Evolutionary conservation across 1,140 invertebrate species (phyloP).

Genomic region (Adoxophyes honmai): DNA sequence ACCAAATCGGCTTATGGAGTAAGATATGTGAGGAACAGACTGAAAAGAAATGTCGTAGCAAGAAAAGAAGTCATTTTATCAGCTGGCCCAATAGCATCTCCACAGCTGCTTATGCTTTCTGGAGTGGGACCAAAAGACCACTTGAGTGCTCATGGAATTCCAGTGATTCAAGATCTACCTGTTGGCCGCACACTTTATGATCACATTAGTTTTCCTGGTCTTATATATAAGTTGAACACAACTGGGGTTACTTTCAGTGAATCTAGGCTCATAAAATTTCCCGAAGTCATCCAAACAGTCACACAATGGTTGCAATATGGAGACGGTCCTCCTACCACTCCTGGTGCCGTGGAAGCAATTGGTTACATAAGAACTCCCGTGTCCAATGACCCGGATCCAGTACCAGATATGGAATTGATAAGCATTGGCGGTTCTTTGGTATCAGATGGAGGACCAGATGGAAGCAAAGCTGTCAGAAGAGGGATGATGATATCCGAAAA

Average conservation of each 20-base stretch:
- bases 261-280: slow-evolving; percentile 21
- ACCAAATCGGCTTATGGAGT: slow-evolving; percentile 79
- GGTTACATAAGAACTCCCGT: slow-evolving; percentile 78
- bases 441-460: slow-evolving; percentile 74
- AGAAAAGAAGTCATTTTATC: slow-evolving; percentile 81
- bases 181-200: slow-evolving; percentile 84
- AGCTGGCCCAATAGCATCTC: slow-evolving; percentile 84
- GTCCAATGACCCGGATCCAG: slow-evolving; percentile 63
- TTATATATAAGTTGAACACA: slow-evolving; percentile 74
- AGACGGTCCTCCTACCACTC: slow-evolving; percentile 58
- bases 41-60: slow-evolving; percentile 60
- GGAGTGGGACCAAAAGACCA: slow-evolving; percentile 82
- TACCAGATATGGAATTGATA: slow-evolving; percentile 79
- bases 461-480: slow-evolving; percentile 36
- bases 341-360: slow-evolving; percentile 78
- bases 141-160: slow-evolving; percentile 80
- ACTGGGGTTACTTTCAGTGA: slow-evolving; percentile 41
- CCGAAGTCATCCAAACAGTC: slow-evolving; percentile 12
- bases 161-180: slow-evolving; percentile 79
- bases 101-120: slow-evolving; percentile 86
- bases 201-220: slow-evolving; percentile 81
- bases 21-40: slow-evolving; percentile 70
- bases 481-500: slow-evolving; percentile 25
- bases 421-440: slow-evolving; percentile 65
- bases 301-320: slow-evolving; percentile 51